Conservation (phyloP, 2,888 invertebrate species). For the Drosophila tripunctata region DNA sequence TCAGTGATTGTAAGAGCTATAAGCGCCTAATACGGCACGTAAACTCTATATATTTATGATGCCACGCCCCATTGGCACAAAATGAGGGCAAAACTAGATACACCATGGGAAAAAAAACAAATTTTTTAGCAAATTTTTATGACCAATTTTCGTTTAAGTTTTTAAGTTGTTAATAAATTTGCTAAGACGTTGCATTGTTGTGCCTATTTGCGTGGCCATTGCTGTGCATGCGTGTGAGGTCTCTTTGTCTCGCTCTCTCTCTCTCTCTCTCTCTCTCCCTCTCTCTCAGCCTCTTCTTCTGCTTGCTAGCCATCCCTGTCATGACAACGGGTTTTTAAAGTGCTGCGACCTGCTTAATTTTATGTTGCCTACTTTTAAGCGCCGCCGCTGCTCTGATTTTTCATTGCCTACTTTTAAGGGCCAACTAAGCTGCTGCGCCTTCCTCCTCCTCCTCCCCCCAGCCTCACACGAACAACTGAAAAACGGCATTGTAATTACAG, state of each 20-base stretch:
- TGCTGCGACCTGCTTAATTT: conserved; percentile 5
- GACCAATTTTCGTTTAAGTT: too few relatives aligned
- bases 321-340: conserved; percentile 10
- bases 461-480: too few relatives aligned
- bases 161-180: neutral
- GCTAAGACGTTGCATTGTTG: neutral
- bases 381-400: neutral
- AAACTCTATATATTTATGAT: too few relatives aligned
- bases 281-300: neutral
- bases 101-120: too few relatives aligned
- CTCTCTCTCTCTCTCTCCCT: neutral
- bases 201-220: neutral
- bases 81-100: too few relatives aligned
- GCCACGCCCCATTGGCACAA: too few relatives aligned
- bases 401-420: conserved; percentile 29
- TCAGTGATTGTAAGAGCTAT: too few relatives aligned
- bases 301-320: neutral
- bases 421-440: conserved; percentile 7
- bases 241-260: neutral
- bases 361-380: conserved; percentile 43
- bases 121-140: too few relatives aligned
- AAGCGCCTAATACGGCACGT: too few relatives aligned
- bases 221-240: neutral
- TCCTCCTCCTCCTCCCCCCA: too few relatives aligned
- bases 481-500: conserved; percentile 64